Percentiles rank a stretch among this genome's conserved stretches.
Evolutionary conservation across 2,797 vertebrate genomes (phyloP).

Genomic region (Tympanoctomys barrerae): DNA sequence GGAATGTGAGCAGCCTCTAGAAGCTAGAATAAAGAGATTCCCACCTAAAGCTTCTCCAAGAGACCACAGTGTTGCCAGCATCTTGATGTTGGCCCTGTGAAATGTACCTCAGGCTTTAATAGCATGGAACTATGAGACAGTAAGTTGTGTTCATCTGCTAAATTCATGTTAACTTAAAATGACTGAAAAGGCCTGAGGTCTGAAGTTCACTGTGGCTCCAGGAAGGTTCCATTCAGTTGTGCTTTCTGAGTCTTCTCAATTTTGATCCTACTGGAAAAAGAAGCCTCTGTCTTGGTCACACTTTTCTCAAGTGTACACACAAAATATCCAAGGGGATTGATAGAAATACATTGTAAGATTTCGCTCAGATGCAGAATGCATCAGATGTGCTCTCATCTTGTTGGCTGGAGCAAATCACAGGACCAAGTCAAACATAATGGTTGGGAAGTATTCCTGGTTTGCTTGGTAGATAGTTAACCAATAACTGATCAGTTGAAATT

Average conservation of each 20-base stretch:
- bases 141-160: neutral
- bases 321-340: neutral
- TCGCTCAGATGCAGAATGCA: neutral
- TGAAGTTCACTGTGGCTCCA: neutral
- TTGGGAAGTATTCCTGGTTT: neutral
- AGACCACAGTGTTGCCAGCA: neutral
- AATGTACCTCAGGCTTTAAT: neutral
- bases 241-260: neutral
- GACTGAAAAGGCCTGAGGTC: neutral
- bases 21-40: neutral
- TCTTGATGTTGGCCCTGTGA: neutral
- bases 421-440: neutral
- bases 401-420: neutral
- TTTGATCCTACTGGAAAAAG: neutral
- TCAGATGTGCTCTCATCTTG: neutral
- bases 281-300: neutral
- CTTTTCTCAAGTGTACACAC: neutral
- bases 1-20: neutral
- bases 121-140: neutral
- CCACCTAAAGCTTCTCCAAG: neutral
- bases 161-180: neutral
- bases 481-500: neutral
- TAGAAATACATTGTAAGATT: neutral
- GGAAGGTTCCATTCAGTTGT: neutral
- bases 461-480: neutral